Evolutionary conservation across 2,888 invertebrate species (phyloP).

Genomic region (Pristionchus mayeri): DNA sequence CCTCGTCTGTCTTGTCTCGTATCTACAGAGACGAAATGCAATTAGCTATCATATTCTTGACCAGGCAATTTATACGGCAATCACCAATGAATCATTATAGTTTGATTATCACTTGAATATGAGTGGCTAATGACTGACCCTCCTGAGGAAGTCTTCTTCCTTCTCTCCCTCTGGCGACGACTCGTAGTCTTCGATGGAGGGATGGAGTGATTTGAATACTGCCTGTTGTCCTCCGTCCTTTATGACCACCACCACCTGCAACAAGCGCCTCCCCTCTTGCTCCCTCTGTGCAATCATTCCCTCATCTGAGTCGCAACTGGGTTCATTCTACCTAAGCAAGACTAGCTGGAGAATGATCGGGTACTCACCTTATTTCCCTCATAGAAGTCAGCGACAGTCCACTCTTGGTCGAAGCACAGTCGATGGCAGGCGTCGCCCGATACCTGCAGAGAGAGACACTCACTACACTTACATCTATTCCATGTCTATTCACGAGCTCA

Average conservation of each 20-base stretch:
- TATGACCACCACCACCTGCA: constrained; percentile 63
- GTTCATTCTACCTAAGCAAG: too few species aligned
- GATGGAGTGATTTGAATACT: constrained; percentile 70
- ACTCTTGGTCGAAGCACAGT: constrained; percentile 69
- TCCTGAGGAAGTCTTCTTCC: constrained; percentile 68
- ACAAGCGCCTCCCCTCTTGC: background rate
- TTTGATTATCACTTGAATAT: too few species aligned
- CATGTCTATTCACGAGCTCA: too few species aligned
- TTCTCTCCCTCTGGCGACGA: constrained; percentile 62
- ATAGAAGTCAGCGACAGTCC: constrained; percentile 70
- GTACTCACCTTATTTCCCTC: constrained; percentile 69
- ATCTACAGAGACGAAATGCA: constrained; percentile 66
- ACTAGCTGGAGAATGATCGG: background rate
- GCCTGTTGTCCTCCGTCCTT: constrained; percentile 69
- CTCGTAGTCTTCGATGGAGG: constrained; percentile 65
- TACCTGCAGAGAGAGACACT: constrained; percentile 42
- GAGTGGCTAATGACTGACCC: constrained; percentile 55
- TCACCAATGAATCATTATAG: too few species aligned
- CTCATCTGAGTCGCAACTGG: too few species aligned
- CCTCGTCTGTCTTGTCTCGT: constrained; percentile 71
- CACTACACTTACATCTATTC: too few species aligned
- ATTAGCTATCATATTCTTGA: too few species aligned
- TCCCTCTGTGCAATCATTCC: background rate
- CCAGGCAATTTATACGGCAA: too few species aligned
- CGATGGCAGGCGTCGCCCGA: constrained; percentile 73